Evolutionary conservation across 2,113 vertebrate genomes (phyloP).

Genomic region (Rhynchopsitta pachyrhyncha): DNA sequence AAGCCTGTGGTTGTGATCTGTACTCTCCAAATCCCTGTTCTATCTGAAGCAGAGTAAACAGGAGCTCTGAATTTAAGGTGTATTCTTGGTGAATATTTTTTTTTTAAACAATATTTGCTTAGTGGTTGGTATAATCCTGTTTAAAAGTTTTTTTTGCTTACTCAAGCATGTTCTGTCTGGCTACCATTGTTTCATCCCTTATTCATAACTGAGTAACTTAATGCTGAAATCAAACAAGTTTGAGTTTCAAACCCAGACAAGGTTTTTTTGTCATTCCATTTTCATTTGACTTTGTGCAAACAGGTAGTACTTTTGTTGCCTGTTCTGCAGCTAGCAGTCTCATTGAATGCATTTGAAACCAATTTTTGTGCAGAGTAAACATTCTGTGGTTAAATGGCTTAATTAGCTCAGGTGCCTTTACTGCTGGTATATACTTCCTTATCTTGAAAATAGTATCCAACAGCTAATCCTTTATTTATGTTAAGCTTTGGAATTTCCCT

Average conservation of each 20-base stretch:
- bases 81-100: background rate
- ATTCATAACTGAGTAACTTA: slow-evolving; percentile 37
- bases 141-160: slow-evolving; percentile 3
- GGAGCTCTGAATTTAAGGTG: slow-evolving; percentile 7
- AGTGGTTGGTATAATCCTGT: slow-evolving; percentile 13
- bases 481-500: slow-evolving; percentile 59
- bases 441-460: slow-evolving; percentile 45
- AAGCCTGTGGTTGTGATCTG: background rate
- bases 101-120: background rate
- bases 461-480: slow-evolving; percentile 57
- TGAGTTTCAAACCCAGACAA: slow-evolving; percentile 1
- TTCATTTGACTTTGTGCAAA: slow-evolving; percentile 24
- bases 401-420: slow-evolving; percentile 54
- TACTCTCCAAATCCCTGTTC: background rate
- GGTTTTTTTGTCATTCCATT: background rate
- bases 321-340: background rate
- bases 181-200: background rate
- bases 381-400: slow-evolving; percentile 40
- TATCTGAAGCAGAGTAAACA: background rate
- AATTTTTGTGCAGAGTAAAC: slow-evolving; percentile 40
- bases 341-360: slow-evolving; percentile 15
- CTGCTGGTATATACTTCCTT: slow-evolving; percentile 5
- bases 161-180: slow-evolving; percentile 22
- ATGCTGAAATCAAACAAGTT: slow-evolving; percentile 10
- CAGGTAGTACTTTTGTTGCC: slow-evolving; percentile 11